Evolutionary conservation across 2,113 vertebrate species (phyloP), one percentile per base, ranked within the genome.

Genomic region (Sturnus vulgaris): DNA sequence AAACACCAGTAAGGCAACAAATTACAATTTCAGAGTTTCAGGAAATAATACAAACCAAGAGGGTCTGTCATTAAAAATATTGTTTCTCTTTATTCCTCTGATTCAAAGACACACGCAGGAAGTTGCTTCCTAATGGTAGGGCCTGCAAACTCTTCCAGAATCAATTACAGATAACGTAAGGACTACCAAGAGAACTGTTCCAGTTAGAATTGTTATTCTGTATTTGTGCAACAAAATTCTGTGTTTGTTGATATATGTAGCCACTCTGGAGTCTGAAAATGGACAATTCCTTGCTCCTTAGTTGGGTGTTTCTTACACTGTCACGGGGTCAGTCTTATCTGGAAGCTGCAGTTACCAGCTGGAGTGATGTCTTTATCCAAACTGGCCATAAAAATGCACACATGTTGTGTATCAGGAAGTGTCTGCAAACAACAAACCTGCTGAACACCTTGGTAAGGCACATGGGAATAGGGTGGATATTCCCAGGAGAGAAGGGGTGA

Each of bases 381-480:
- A 63, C 2, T 11, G 19, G 59, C 80, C 28, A 7, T 81, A 88
- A 88, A 83, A 92, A 30, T 7, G 37, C 35, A 42, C 9, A 12
- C 3, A 1, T 9, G 40, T 64, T 53, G 55, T 23, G 13, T 81
- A 70, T 59, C 30, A 31, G 76, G 79, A 95, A 59, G 71, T 10
- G 31, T 44, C 71, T 35, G 42, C 66, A 39, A 68, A n/a, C 0
- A 1, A 30, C 37, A 61, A 33, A 69, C 22, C 22, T 2, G 5
- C 11, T 70, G 19, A 64, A 55, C 33, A 12, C 40, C 5, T 3
- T 2, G 24, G 49, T 23, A 6, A 79, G 77, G 88, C 50, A 33
- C 39, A 17, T 0, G 0, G 42, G 66, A 60, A 33, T 1, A 10
- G n/a, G 3, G 4, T 15, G 75, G 33, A n/a, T 44, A 31, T 69